These are phyloP conservation scores for Gambusia affinis DNA, from an alignment of 2,113 vertebrate species.

Conservation along the genomic window DNA sequence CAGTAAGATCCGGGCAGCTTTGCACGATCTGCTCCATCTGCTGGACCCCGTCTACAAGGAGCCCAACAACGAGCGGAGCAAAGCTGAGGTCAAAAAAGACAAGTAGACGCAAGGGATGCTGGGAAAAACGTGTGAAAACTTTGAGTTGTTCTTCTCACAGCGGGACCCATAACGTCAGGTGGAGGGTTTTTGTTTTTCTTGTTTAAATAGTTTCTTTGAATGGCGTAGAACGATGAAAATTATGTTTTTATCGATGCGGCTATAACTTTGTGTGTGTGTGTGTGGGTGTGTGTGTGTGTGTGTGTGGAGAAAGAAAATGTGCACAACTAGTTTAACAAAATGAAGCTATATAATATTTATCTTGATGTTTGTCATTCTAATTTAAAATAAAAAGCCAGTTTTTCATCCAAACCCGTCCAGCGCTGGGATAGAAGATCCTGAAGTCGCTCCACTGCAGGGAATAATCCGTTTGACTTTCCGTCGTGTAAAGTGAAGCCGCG, in stretches of 20 bases:
- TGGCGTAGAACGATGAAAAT: not conserved
- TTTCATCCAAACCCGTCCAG: constrained; percentile 3
- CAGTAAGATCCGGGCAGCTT: constrained; percentile 77
- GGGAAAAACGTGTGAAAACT: constrained; percentile 15
- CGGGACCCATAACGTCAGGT: constrained; percentile 15
- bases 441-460: constrained; percentile 27
- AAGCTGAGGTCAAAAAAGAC: constrained; percentile 60
- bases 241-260: constrained; percentile 32
- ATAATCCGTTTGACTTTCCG: constrained; percentile 19
- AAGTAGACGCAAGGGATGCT: constrained; percentile 42
- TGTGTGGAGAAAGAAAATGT: constrained; percentile 6
- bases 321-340: constrained; percentile 13
- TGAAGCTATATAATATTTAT: not conserved
- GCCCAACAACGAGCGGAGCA: constrained; percentile 62
- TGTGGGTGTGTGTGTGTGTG: constrained; percentile 15
- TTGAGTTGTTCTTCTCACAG: constrained; percentile 1
- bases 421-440: constrained; percentile 4
- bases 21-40: constrained; percentile 82
- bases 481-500: not conserved
- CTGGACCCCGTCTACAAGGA: constrained; percentile 71
- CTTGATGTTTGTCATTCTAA: constrained; percentile 6
- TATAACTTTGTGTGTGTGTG: constrained; percentile 25
- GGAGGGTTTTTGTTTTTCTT: constrained; percentile 8
- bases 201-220: constrained; percentile 4
- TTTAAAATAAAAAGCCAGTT: constrained; percentile 1